A percentile compares a stretch with the other conserved stretches of the same genome.
phyloP scores from a whole-genome alignment of 2,888 invertebrate species.

The Ormyrus pomaceus region DNA sequence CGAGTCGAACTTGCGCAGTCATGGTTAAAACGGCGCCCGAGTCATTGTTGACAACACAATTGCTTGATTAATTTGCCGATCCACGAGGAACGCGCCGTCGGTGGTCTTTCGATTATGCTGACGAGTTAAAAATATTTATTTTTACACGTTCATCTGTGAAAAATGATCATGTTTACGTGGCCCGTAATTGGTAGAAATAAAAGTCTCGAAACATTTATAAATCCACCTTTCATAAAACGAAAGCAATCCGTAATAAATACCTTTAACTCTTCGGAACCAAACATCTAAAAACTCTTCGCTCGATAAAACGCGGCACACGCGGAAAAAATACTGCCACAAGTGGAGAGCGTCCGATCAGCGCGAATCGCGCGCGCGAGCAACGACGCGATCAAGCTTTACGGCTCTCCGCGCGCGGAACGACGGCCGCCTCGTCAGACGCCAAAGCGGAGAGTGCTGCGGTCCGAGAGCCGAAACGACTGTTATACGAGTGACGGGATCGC shows the following conservation, averaged over 20 bases:
- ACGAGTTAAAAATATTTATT: no score
- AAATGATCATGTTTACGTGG: no score
- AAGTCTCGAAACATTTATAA: no score
- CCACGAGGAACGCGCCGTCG: no score
- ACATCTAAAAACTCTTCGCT: background rate
- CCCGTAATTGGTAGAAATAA: no score
- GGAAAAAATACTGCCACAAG: background rate
- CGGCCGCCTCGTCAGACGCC: conserved; percentile 13
- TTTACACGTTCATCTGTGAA: no score
- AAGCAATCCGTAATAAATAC: no score
- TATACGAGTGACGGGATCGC: background rate
- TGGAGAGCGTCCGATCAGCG: background rate
- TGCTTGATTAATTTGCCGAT: background rate
- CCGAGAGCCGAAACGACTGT: background rate
- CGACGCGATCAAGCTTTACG: background rate
- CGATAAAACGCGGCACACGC: background rate
- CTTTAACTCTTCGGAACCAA: no score
- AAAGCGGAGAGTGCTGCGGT: background rate
- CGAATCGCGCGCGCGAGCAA: background rate
- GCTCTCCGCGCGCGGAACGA: background rate
- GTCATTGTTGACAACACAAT: background rate
- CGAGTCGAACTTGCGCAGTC: conserved; percentile 16
- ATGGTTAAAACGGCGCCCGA: conserved; percentile 8
- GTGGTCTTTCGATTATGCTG: no score
- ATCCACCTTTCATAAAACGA: no score